phyloP scores from a whole-genome alignment of 2,113 vertebrate species.

The Clupea harengus region DNA sequence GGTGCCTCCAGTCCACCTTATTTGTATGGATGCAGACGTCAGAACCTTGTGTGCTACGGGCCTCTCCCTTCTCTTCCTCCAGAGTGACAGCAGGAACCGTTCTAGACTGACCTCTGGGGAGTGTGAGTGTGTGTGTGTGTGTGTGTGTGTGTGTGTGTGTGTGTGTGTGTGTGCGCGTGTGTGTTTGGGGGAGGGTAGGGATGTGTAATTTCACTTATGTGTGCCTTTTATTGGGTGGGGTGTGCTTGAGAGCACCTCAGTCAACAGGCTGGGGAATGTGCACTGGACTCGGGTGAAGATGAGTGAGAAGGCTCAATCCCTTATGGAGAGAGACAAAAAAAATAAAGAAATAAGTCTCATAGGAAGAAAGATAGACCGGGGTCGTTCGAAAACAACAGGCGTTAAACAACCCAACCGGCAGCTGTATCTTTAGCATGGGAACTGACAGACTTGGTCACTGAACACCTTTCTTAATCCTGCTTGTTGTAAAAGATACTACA shows the following conservation, averaged over 20 bases:
- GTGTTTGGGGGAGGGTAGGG: not conserved
- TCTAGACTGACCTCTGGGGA: too few relatives aligned
- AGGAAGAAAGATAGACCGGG: not conserved
- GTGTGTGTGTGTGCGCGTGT: not conserved
- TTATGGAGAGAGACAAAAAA: not conserved
- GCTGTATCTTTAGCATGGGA: not conserved
- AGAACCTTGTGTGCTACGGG: too few relatives aligned
- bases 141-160: conserved; percentile 5
- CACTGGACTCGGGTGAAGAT: not conserved
- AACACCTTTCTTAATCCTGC: conserved; percentile 3
- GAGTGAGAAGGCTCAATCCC: not conserved
- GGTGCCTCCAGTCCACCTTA: not conserved
- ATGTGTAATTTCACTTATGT: not conserved
- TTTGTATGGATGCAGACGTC: too few relatives aligned
- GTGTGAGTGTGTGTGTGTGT: conserved; percentile 4
- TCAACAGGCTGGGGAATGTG: not conserved
- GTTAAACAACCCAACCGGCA: not conserved
- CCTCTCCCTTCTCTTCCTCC: too few relatives aligned
- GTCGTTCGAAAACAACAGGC: not conserved
- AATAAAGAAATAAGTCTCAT: not conserved
- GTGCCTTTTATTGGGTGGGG: conserved; percentile 14
- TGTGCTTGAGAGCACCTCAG: not conserved
- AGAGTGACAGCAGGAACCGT: too few relatives aligned
- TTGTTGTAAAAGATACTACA: conserved; percentile 52
- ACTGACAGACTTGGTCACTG: not conserved